Conservation (phyloP, 2,113 vertebrate species). For the Lynx canadensis region DNA sequence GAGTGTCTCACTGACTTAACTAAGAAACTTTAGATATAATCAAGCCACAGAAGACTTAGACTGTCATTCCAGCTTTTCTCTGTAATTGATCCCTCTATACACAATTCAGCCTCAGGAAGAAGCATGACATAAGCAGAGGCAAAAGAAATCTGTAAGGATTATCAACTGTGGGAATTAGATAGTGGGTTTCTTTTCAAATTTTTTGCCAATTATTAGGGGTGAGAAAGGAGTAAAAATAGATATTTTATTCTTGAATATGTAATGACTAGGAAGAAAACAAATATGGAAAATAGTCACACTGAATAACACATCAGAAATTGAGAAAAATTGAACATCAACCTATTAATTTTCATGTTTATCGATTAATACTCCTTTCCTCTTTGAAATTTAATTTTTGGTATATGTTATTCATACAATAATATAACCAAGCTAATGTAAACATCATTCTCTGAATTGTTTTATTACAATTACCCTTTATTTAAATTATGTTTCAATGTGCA, state of each 20-base stretch:
- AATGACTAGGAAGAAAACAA: not conserved
- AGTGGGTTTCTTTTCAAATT: not conserved
- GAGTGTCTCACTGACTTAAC: constrained; percentile 58
- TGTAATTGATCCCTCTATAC: constrained; percentile 62
- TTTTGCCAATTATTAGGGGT: not conserved
- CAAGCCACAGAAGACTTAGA: constrained; percentile 57
- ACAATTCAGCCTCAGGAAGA: constrained; percentile 65
- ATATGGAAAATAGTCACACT: not conserved
- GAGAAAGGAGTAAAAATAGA: not conserved
- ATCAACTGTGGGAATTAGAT: constrained; percentile 35
- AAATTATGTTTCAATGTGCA: not conserved
- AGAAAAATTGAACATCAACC: not conserved
- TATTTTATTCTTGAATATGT: not conserved
- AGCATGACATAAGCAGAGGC: not conserved
- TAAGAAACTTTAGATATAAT: constrained; percentile 59
- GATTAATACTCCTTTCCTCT: not conserved
- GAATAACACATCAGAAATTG: not conserved
- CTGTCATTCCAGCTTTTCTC: constrained; percentile 35
- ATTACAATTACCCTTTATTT: not conserved
- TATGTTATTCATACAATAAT: not conserved
- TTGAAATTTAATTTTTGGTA: not conserved
- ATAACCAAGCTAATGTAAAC: not conserved
- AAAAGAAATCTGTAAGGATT: constrained; percentile 56
- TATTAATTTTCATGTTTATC: not conserved
- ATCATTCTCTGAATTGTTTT: not conserved